phyloP scores from a whole-genome alignment of 2,797 vertebrate genomes.

The Knipowitschia caucasica region DNA sequence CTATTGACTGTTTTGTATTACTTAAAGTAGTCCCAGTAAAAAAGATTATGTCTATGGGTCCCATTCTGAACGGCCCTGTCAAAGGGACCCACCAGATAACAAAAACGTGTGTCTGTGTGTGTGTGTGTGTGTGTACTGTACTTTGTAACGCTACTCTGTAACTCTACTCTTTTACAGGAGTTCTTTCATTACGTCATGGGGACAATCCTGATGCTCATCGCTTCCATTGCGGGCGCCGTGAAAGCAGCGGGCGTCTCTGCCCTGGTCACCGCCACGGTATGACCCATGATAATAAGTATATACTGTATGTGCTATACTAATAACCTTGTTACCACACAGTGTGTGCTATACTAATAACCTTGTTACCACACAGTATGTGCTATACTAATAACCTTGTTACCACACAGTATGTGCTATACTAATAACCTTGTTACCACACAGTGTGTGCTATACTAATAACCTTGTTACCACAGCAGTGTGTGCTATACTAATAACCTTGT shows the following conservation, averaged over 20 bases:
- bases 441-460: background rate
- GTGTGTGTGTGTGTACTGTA: no score
- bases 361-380: background rate
- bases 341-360: background rate
- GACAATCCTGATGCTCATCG: conserved; percentile 84
- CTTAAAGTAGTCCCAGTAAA: no score
- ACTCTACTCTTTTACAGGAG: no score
- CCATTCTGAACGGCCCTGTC: no score
- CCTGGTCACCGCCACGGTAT: conserved; percentile 83
- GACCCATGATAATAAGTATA: conserved; percentile 11
- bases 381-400: background rate
- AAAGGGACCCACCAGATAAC: no score
- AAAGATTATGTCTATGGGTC: no score
- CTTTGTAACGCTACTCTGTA: no score
- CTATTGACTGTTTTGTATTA: no score
- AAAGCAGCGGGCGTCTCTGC: conserved; percentile 67
- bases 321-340: background rate
- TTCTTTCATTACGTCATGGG: conserved; percentile 89
- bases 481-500: background rate
- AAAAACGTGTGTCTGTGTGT: no score
- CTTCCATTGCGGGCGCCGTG: conserved; percentile 81
- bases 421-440: background rate
- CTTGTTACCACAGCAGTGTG: background rate
- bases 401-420: background rate
- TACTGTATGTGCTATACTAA: background rate